Conservation (phyloP, 2,797 vertebrate species). For the Sorex maritimensis region DNA sequence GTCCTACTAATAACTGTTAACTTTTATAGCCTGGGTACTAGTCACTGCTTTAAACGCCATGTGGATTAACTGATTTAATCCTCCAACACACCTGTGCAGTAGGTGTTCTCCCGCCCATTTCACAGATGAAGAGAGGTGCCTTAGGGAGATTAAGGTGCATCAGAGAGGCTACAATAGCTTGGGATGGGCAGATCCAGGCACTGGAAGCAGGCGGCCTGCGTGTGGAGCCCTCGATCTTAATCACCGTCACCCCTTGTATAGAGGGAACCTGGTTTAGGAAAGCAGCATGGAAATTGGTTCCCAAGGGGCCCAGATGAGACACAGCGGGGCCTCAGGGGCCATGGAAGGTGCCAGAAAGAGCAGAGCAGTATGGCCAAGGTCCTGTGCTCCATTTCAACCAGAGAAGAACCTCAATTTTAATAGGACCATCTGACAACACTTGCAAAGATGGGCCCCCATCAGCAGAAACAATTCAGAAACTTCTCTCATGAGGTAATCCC, state of each 20-base stretch:
- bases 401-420: constrained; percentile 13
- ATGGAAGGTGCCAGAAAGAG: neutral
- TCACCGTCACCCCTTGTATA: neutral
- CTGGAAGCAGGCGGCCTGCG: neutral
- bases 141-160: constrained; percentile 22
- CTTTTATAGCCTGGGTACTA: neutral
- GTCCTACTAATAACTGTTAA: neutral
- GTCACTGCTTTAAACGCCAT: neutral
- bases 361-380: neutral
- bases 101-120: constrained; percentile 4
- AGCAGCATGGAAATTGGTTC: neutral
- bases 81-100: neutral
- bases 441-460: constrained; percentile 8
- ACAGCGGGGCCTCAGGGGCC: neutral
- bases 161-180: neutral
- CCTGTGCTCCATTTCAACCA: neutral
- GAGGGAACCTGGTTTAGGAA: neutral
- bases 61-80: constrained; percentile 49
- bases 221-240: neutral
- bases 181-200: neutral
- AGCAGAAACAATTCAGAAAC: constrained; percentile 30
- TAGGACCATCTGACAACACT: constrained; percentile 9
- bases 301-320: neutral
- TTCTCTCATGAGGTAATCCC: constrained; percentile 15
- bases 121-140: constrained; percentile 44